These are phyloP conservation scores for Sandelia bainsii DNA, from an alignment of 2,797 vertebrate genomes.

Conservation along the genomic window DNA sequence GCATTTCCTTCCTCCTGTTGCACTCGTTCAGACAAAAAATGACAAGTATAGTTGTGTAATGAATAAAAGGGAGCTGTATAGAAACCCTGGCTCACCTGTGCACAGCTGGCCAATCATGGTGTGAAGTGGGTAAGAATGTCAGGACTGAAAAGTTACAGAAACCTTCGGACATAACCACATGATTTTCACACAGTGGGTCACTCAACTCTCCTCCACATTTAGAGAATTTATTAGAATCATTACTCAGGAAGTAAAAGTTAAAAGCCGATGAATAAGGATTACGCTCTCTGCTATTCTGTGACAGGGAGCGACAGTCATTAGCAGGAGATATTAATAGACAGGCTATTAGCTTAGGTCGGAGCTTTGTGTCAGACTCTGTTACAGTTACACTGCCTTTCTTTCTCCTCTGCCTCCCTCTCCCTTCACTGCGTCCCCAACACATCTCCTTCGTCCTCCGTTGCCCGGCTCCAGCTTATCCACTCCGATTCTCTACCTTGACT, in stretches of 20 bases:
- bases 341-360: slow-evolving; percentile 66
- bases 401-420: slow-evolving; percentile 29
- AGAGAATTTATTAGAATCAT: slow-evolving; percentile 59
- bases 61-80: no score
- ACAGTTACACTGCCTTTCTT: slow-evolving; percentile 48
- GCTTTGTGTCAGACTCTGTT: slow-evolving; percentile 66
- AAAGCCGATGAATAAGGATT: slow-evolving; percentile 72
- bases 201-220: slow-evolving; percentile 50
- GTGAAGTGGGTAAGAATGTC: not conserved
- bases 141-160: not conserved
- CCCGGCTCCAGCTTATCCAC: slow-evolving; percentile 26
- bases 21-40: not conserved
- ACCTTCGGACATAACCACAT: not conserved
- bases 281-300: slow-evolving; percentile 46
- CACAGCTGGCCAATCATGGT: not conserved
- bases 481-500: slow-evolving; percentile 49
- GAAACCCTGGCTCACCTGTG: not conserved
- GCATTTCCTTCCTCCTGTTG: no score
- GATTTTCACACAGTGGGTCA: slow-evolving; percentile 34
- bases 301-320: slow-evolving; percentile 71
- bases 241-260: slow-evolving; percentile 63
- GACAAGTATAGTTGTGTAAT: no score
- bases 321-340: slow-evolving; percentile 73
- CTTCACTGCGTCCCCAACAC: slow-evolving; percentile 18
- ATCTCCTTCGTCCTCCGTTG: slow-evolving; percentile 23